These are phyloP conservation scores for Argyresthia goedartella DNA, from an alignment of 2,888 invertebrate species.

Conservation along the genomic window DNA sequence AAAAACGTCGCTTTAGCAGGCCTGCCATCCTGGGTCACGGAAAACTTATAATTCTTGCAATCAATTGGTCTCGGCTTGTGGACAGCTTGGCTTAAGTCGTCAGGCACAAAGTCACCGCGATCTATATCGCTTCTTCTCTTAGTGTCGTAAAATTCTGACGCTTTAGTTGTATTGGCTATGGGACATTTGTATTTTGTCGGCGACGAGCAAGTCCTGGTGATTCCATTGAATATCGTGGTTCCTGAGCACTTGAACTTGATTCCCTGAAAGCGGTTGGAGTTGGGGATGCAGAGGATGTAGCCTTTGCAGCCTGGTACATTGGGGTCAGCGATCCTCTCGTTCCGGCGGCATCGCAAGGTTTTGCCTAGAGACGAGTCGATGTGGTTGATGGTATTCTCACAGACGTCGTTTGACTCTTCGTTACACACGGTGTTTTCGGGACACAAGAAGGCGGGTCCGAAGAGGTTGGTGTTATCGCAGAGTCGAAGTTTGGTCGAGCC, in stretches of 20 bases:
- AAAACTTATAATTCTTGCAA: conserved; percentile 57
- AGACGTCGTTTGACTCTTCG: conserved; percentile 53
- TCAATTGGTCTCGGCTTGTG: conserved; percentile 34
- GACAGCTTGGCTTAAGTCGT: conserved; percentile 10
- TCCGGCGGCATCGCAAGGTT: conserved; percentile 39
- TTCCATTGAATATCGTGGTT: conserved; percentile 52
- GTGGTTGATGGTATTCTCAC: conserved; percentile 42
- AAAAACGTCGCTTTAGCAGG: conserved; percentile 47
- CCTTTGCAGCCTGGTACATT: conserved; percentile 55
- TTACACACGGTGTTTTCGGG: conserved; percentile 52
- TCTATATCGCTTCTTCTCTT: conserved; percentile 24
- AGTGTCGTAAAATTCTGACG: conserved; percentile 26
- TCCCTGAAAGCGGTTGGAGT: conserved; percentile 52
- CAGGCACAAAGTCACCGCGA: conserved; percentile 12
- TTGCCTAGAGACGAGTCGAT: conserved; percentile 41
- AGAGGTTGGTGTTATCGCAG: conserved; percentile 40
- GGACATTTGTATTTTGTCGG: conserved; percentile 52
- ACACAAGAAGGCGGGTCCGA: conserved; percentile 49
- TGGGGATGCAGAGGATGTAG: conserved; percentile 56
- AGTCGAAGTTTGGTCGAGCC: conserved; percentile 36
- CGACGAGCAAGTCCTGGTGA: conserved; percentile 47
- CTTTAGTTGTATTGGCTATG: conserved; percentile 23
- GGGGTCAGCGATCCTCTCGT: conserved; percentile 54
- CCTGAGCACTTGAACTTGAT: conserved; percentile 59
- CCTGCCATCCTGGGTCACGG: conserved; percentile 39